A percentile compares a stretch with the other conserved stretches of the same genome.
Conservation (phyloP, 2,113 vertebrate species). For the Cromileptes altivelis region DNA sequence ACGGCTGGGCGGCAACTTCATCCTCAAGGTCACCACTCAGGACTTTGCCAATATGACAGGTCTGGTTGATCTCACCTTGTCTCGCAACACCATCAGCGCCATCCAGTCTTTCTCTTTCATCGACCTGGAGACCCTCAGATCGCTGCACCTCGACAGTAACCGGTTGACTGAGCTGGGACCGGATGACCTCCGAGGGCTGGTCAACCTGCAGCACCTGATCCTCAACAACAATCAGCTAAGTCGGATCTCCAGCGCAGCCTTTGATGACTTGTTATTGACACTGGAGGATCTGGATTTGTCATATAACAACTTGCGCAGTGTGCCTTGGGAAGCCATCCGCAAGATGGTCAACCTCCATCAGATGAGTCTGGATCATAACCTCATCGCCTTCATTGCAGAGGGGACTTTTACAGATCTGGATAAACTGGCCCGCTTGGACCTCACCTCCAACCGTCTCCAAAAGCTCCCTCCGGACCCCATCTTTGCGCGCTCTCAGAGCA, state of each 20-base stretch:
- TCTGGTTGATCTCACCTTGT: constrained; percentile 96
- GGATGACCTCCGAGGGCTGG: constrained; percentile 92
- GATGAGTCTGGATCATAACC: constrained; percentile 97
- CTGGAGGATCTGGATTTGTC: constrained; percentile 97
- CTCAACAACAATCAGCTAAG: constrained; percentile 97
- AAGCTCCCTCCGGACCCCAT: constrained; percentile 96
- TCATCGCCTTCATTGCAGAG: constrained; percentile 92
- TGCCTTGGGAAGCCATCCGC: constrained; percentile 95
- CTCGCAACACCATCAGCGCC: constrained; percentile 95
- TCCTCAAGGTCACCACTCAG: constrained; percentile 93
- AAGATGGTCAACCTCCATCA: constrained; percentile 98
- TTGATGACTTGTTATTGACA: constrained; percentile 93
- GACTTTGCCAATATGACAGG: constrained; percentile 99
- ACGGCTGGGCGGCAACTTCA: constrained; percentile 96
- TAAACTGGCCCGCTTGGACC: constrained; percentile 93
- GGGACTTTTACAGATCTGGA: constrained; percentile 95
- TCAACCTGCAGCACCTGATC: constrained; percentile 97
- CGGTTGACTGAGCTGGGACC: constrained; percentile 92
- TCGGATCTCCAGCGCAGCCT: constrained; percentile 88
- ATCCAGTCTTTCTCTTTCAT: constrained; percentile 97
- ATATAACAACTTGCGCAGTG: constrained; percentile 93
- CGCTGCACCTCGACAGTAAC: constrained; percentile 95
- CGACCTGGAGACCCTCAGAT: constrained; percentile 95
- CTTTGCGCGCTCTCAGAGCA: constrained; percentile 93
- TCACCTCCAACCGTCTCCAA: constrained; percentile 96